These are phyloP conservation scores for Puntigrus tetrazona DNA, from an alignment of 2,113 vertebrate genomes.

Conservation along the genomic window DNA sequence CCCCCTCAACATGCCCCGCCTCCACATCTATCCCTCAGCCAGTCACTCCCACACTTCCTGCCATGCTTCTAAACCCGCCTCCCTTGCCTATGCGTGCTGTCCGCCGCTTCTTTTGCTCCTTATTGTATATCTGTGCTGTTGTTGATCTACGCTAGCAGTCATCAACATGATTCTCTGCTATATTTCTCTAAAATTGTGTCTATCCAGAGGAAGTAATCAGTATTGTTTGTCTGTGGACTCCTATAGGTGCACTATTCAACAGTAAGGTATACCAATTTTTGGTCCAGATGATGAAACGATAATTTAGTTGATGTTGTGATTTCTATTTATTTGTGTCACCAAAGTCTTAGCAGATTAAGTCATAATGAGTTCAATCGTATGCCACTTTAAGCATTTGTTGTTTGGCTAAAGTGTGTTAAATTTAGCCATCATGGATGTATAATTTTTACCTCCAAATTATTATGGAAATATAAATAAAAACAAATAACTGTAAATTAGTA, in stretches of 20 bases:
- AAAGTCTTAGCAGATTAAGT: not conserved
- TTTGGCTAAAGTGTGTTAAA: not conserved
- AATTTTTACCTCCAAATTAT: not conserved
- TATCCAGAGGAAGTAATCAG: not conserved
- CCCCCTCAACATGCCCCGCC: too few species aligned
- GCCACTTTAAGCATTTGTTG: not conserved
- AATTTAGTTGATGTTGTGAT: not conserved
- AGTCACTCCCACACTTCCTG: slow-evolving; percentile 6
- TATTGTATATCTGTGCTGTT: slow-evolving; percentile 20
- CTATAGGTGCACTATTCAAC: not conserved
- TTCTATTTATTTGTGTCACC: not conserved
- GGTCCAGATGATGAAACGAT: not conserved
- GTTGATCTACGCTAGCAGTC: not conserved
- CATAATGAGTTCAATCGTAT: not conserved
- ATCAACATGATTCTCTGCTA: not conserved
- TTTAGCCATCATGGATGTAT: not conserved
- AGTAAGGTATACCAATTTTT: not conserved
- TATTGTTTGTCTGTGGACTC: not conserved
- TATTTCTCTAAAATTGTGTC: not conserved
- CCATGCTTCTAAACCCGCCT: not conserved
- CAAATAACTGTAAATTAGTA: not conserved
- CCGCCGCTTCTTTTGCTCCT: not conserved
- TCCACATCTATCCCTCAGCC: not conserved
- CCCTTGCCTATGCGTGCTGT: not conserved
- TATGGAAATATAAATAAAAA: too few species aligned